phyloP scores from a whole-genome alignment of 2,888 invertebrate genomes.

The Megalurothrips usitatus region DNA sequence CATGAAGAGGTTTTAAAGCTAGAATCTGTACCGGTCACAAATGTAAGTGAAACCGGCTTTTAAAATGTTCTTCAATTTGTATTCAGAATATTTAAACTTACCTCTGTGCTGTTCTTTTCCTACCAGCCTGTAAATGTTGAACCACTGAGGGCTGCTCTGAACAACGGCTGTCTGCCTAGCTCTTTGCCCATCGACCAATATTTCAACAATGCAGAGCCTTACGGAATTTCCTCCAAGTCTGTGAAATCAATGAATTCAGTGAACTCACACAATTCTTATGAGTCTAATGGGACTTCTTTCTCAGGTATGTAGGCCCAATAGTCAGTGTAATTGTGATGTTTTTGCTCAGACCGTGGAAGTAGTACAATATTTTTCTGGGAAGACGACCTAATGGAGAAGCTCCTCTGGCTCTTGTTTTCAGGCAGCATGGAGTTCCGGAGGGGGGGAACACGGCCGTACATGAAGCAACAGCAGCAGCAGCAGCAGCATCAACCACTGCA shows the following conservation, averaged over 20 bases:
- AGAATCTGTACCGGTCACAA: slow-evolving; percentile 68
- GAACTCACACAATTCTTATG: slow-evolving; percentile 30
- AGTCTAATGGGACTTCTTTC: slow-evolving; percentile 36
- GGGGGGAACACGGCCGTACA: slow-evolving; percentile 40
- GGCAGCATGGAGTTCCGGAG: slow-evolving; percentile 40
- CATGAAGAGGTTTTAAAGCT: slow-evolving; percentile 80
- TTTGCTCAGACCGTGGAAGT: no score
- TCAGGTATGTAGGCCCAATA: slow-evolving; percentile 34
- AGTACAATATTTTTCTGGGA: slow-evolving; percentile 37
- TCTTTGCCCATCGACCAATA: background rate
- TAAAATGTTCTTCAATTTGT: no score
- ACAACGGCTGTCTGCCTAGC: background rate
- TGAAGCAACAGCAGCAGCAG: slow-evolving; percentile 37
- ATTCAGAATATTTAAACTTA: no score
- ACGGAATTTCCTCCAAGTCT: background rate
- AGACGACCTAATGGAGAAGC: slow-evolving; percentile 2
- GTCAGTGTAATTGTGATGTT: slow-evolving; percentile 31
- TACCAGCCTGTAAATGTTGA: background rate
- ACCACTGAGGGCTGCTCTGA: background rate
- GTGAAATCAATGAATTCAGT: background rate
- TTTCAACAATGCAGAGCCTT: background rate
- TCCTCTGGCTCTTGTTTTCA: slow-evolving; percentile 29
- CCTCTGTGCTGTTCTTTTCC: background rate
- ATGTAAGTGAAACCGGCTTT: slow-evolving; percentile 36
- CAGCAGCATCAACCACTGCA: background rate